Evolutionary conservation across 1,140 invertebrate species (phyloP), one percentile per base, ranked within the genome.

Genomic region (Drosophila equinoxialis): DNA sequence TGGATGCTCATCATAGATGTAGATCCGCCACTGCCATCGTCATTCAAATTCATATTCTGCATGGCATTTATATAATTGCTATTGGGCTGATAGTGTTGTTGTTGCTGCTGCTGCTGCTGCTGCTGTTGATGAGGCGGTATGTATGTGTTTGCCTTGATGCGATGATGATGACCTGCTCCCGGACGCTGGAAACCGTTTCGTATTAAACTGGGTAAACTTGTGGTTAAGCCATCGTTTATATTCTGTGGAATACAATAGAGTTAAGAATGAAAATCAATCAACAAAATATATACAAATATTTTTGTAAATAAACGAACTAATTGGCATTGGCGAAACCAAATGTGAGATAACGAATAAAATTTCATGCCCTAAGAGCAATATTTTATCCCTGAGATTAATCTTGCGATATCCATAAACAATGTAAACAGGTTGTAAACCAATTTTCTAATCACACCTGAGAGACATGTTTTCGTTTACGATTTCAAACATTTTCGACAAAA

Each of bases 171-270:
- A 10, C 57, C 57, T 20, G 57, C 33, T 20, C 63, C 64, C 23
- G 73, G 66, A 14, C 90, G 73, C 6, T 77, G 81, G 68, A 81
- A 92, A 54, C 91, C 91, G 64, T 92, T 92, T 35, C 91, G 89
- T 61, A 87, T 90, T 63, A 91, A 59, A 58, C 73, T 90, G 59
- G 90, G 84, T 62, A 92, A 59, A 63, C 89, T 89, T 10, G 78
- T 82, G 30, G 66, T 76, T 23, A 90, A 78, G 41, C 77, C 74
- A 57, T 84, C 87, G 45, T 71, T 76, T 23, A 90, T 77, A 45
- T 58, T 77, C 86, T 92, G 58, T 0, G 78, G 20, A 37, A 17
- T 8, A 37, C 11, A 5, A 20, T 33, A 20, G 8, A 66, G 30
- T 33, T 26, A 11, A 35, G 37, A 2, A 39, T 39, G 10, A 30